A percentile compares a stretch with the other conserved stretches of the same genome.
Evolutionary conservation across 2,888 invertebrate genomes (phyloP).

Genomic region (Gandaritis pyraliata): DNA sequence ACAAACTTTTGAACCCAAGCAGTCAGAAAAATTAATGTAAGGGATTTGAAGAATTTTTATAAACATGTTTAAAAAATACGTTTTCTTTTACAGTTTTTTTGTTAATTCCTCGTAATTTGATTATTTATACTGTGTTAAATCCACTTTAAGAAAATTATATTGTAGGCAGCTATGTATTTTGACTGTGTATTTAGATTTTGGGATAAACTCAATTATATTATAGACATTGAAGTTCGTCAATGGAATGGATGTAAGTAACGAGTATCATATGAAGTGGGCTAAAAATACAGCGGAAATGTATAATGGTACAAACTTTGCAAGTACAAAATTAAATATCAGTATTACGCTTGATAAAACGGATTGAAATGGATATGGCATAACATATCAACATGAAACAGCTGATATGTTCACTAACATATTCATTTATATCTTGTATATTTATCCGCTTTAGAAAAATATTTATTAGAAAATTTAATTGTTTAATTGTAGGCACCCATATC

Average conservation of each 20-base stretch:
- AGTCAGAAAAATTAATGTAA: no score
- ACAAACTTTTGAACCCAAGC: no score
- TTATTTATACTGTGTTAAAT: no score
- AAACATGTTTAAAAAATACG: no score
- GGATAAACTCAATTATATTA: no score
- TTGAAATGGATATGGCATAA: constrained; percentile 24
- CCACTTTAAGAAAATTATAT: constrained; percentile 16
- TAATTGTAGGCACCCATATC: constrained; percentile 17
- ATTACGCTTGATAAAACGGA: constrained; percentile 28
- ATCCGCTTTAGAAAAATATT: constrained; percentile 19
- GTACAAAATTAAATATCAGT: constrained; percentile 31
- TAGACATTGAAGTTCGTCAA: constrained; percentile 21
- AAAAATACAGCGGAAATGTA: not conserved
- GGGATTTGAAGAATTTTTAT: no score
- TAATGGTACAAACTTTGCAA: constrained; percentile 21
- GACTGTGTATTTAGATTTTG: no score
- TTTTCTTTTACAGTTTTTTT: no score
- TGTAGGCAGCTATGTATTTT: not conserved
- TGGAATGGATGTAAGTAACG: constrained; percentile 15
- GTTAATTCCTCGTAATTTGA: no score
- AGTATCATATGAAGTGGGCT: not conserved
- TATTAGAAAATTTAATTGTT: constrained; percentile 9
- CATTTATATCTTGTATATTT: constrained; percentile 16
- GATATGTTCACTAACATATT: constrained; percentile 28
- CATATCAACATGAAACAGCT: constrained; percentile 24